A percentile compares a stretch with the other conserved stretches of the same genome.
Conservation (phyloP, 2,888 invertebrate species). For the Drosophila planitibia region DNA sequence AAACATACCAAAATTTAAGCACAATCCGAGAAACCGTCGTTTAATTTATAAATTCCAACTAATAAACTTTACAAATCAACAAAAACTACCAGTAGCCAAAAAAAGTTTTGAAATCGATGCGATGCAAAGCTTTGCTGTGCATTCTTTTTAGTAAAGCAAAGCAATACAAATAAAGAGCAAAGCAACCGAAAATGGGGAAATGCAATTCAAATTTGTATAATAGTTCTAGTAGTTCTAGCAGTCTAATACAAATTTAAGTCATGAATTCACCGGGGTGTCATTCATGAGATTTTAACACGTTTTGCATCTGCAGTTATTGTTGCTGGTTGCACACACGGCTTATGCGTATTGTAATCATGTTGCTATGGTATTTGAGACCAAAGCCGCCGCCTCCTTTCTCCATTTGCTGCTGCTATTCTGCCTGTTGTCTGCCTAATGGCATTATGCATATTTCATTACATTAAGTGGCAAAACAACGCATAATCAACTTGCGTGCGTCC, state of each 20-base stretch:
- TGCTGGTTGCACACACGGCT: constrained; percentile 23
- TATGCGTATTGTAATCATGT: constrained; percentile 54
- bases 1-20: constrained; percentile 1
- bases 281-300: background rate
- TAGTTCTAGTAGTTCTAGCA: background rate
- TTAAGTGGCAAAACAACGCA: constrained; percentile 80
- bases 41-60: constrained; percentile 29
- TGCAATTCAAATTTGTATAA: constrained; percentile 30
- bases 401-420: background rate
- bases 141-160: background rate
- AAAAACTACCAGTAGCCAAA: background rate
- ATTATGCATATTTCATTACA: constrained; percentile 80
- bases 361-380: constrained; percentile 27
- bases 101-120: constrained; percentile 30
- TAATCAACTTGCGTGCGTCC: constrained; percentile 67
- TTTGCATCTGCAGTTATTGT: background rate
- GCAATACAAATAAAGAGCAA: constrained; percentile 2
- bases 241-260: constrained; percentile 11
- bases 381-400: background rate
- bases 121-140: constrained; percentile 8
- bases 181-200: constrained; percentile 7
- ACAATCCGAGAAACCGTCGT: background rate
- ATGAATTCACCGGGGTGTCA: no score
- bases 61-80: constrained; percentile 2
- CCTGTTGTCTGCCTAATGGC: constrained; percentile 58